Base-by-base conservation (phyloP, 2,888 invertebrate genomes). In the Drosophila paracracens region DNA sequence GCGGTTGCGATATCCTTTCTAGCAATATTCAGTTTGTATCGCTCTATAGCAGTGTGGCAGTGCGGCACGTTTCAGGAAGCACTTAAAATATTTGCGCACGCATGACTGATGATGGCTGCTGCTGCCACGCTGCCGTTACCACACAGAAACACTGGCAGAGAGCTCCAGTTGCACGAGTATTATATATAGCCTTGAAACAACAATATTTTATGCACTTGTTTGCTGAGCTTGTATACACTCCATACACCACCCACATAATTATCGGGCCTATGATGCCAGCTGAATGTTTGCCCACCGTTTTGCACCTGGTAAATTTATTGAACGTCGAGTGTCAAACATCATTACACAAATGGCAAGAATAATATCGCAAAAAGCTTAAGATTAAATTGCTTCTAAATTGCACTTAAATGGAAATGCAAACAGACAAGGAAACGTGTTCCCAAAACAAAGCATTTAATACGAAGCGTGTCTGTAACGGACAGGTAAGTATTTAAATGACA, bases 31-130 rank as follows among this genome's bases (percentile, higher is more conserved):
- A 53, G 10, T 36, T 31, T 58, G 35, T 51, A 59, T 64, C 48
- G 31, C 51, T 51, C 4, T 31, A 50, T 89, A 85, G 40, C 68
- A 31, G 43, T 25, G 33, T 54, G 60, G 48, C 59, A 62, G 62
- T 64, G 67, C 54, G 69, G 86, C 85, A 90, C 90, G 85, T 85
- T 81, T 52, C 81, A 76, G 85, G 83, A 86, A 90, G 87, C 85
- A 86, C 85, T 86, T 90, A 90, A 86, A 86, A 90, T 90, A 86
- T 90, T 90, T 90, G 90, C 74, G 73, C 83, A 86, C 90, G 85
- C 85, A 86, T 90, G 85, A 90, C 86, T 90, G 83, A 86, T 88
- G 82, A 88, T 85, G 83, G 60, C 82, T 76, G 56, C 13, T 56
- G 70, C 67, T 66, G 57, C 82, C 57, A 70, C 25, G 33, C 16